A percentile compares a stretch with the other conserved stretches of the same genome.
Evolutionary conservation across 2,797 vertebrate species (phyloP).

Genomic region (Alcedo atthis): DNA sequence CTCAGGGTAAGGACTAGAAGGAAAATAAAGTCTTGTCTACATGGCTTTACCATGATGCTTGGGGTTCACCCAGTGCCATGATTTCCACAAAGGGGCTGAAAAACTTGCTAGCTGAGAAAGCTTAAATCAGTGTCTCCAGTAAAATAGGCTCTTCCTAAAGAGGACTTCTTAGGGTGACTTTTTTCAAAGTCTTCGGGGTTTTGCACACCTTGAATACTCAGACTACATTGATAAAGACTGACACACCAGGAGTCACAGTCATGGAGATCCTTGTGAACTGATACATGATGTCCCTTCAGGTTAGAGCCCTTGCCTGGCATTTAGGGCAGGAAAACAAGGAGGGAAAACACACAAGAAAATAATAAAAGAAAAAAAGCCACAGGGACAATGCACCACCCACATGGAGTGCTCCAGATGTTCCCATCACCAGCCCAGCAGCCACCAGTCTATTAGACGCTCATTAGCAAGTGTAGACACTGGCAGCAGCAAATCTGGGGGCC

Average conservation of each 20-base stretch:
- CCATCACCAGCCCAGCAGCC: constrained; percentile 35
- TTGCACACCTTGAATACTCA: background rate
- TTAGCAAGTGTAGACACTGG: constrained; percentile 32
- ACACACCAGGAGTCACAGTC: no score
- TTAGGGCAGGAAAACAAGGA: background rate
- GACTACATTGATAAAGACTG: background rate
- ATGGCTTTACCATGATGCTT: background rate
- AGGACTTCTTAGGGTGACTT: background rate
- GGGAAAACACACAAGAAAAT: background rate
- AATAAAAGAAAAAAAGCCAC: background rate
- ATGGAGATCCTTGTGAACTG: background rate
- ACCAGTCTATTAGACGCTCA: background rate
- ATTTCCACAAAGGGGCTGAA: background rate
- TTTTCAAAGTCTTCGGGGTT: background rate
- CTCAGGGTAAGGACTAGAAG: background rate
- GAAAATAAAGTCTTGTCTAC: background rate
- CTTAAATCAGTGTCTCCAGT: background rate
- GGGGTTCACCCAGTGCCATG: background rate
- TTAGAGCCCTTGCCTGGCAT: background rate
- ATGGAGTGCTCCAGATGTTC: constrained; percentile 46
- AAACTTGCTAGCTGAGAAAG: background rate
- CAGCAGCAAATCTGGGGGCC: background rate
- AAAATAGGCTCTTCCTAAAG: background rate
- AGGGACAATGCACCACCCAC: constrained; percentile 5
- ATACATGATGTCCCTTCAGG: no score